Conservation (phyloP, 2,888 invertebrate genomes). For the Pasiphila rectangulata region DNA sequence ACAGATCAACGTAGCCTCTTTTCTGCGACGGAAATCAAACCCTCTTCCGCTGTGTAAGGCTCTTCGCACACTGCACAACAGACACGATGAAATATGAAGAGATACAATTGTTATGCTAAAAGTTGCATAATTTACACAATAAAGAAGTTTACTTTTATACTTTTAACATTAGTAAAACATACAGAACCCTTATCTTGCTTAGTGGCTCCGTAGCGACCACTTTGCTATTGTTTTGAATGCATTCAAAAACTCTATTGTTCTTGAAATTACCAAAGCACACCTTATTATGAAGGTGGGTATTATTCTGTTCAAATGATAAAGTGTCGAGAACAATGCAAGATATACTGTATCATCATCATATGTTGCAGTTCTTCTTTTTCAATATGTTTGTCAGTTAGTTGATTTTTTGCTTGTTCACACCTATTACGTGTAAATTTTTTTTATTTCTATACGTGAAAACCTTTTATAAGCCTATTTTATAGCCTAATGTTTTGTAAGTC, state of each 20-base stretch:
- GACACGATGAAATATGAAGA: background rate
- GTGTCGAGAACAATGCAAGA: background rate
- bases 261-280: conserved; percentile 9
- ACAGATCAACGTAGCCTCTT: too few species aligned
- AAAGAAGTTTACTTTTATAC: background rate
- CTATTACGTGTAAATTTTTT: too few species aligned
- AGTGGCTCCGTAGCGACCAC: conserved; percentile 2
- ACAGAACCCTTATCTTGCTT: conserved; percentile 10
- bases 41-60: too few species aligned
- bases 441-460: too few species aligned
- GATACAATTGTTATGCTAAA: background rate
- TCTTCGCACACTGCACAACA: too few species aligned
- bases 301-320: background rate
- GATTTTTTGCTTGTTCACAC: too few species aligned
- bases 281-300: background rate
- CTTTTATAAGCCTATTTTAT: too few species aligned
- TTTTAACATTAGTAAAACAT: conserved; percentile 1
- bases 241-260: conserved; percentile 20
- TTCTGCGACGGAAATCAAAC: too few species aligned
- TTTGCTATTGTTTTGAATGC: conserved; percentile 20
- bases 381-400: too few species aligned
- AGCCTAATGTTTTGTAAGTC: too few species aligned
- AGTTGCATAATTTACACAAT: conserved; percentile 2
- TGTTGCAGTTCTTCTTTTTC: too few species aligned
- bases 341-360: too few species aligned